Conservation (phyloP, 2,888 invertebrate genomes). For the Melinaea marsaeus region DNA sequence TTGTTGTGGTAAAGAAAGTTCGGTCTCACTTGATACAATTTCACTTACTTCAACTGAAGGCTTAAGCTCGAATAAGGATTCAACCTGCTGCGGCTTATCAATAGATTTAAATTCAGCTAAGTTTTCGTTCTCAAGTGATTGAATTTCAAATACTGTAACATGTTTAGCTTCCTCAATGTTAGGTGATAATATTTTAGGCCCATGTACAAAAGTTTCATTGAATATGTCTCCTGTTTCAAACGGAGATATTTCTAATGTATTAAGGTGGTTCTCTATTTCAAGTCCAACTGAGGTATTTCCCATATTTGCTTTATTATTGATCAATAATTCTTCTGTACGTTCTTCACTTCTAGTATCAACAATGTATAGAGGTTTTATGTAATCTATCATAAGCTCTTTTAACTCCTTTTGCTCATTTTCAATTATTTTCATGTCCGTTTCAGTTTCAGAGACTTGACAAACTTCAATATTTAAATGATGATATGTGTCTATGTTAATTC, state of each 20-base stretch:
- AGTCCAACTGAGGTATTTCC: constrained; percentile 40
- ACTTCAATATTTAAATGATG: constrained; percentile 51
- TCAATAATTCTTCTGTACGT: constrained; percentile 41
- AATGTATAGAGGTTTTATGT: constrained; percentile 48
- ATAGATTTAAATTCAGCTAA: constrained; percentile 32
- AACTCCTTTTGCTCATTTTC: constrained; percentile 34
- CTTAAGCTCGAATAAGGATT: constrained; percentile 43
- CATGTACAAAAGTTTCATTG: constrained; percentile 34
- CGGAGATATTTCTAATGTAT: constrained; percentile 41
- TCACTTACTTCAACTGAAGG: constrained; percentile 52
- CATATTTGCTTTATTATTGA: constrained; percentile 33
- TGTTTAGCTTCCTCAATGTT: constrained; percentile 63
- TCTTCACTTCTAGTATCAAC: constrained; percentile 73
- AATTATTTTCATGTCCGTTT: constrained; percentile 36
- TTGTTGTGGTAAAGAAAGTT: constrained; percentile 34
- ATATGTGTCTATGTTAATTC: constrained; percentile 41
- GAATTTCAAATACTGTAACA: constrained; percentile 72
- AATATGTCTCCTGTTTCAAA: constrained; percentile 46
- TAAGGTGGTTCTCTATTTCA: constrained; percentile 44
- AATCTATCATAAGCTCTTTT: constrained; percentile 41
- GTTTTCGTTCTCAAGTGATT: constrained; percentile 68
- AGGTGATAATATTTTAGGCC: constrained; percentile 37
- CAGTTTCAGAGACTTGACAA: constrained; percentile 45
- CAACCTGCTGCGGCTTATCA: constrained; percentile 33
- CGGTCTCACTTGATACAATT: constrained; percentile 48